These are phyloP conservation scores for Caprella mutica DNA, from an alignment of 2,888 invertebrate genomes.

Conservation along the genomic window DNA sequence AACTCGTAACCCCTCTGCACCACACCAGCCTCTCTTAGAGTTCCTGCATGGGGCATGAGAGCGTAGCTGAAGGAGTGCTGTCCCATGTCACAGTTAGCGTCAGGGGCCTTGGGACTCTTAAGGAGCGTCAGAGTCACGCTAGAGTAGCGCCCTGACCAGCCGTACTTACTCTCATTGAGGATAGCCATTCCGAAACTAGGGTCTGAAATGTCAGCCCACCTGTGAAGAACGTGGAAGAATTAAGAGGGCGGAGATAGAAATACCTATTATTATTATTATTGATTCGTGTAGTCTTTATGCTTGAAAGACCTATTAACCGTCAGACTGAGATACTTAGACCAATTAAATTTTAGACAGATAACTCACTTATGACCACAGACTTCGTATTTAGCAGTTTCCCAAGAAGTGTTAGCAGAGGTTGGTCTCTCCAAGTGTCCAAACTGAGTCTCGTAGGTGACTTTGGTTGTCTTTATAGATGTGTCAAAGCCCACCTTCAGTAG, in stretches of 20 bases:
- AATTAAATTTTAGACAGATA: background rate
- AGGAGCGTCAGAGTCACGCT: constrained; percentile 44
- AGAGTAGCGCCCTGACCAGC: constrained; percentile 42
- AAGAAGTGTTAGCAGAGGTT: constrained; percentile 46
- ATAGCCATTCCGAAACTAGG: constrained; percentile 43
- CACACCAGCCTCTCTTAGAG: constrained; percentile 13
- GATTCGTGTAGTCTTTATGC: background rate
- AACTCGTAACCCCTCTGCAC: constrained; percentile 21
- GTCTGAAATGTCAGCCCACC: constrained; percentile 45
- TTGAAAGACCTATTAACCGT: background rate
- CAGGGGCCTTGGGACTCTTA: constrained; percentile 45
- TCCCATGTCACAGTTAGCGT: constrained; percentile 44
- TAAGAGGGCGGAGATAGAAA: background rate
- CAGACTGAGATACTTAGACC: background rate
- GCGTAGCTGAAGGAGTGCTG: constrained; percentile 44
- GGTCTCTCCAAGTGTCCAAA: constrained; percentile 43
- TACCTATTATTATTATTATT: background rate
- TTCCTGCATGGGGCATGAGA: constrained; percentile 43
- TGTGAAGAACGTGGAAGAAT: constrained; percentile 12
- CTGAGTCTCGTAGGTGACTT: constrained; percentile 45
- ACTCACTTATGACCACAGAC: constrained; percentile 45
- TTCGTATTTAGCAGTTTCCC: constrained; percentile 47
- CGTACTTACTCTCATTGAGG: constrained; percentile 46
- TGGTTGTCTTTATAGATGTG: constrained; percentile 38
- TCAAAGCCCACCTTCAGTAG: constrained; percentile 46